Base-by-base conservation (phyloP, 2,113 vertebrate species). In the Pachyramphus minor region DNA sequence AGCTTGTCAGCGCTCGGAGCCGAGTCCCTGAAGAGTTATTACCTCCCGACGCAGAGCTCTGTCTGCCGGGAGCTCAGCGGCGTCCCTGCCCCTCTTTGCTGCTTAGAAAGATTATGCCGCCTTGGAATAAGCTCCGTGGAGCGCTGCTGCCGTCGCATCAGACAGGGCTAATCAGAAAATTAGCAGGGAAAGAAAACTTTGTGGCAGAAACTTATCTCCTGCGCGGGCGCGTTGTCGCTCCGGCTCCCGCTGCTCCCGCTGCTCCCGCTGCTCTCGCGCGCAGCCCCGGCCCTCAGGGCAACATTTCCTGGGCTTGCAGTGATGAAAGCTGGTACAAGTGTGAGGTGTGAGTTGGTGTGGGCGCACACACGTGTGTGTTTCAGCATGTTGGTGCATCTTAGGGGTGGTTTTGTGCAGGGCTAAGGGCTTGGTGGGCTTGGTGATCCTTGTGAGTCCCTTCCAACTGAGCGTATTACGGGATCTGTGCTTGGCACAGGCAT, bases 41-140 rank as follows among this genome's bases (percentile, higher is more conserved):
- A 41, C 74, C 86, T 89, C 77, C 41, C 23, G 3, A 19, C 5
- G 33, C 35, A 2, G 28, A 27, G 73, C 84, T 87, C 66, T 25
- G 88, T 22, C 84, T 89, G 91, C 93, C 30, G 89, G 89, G 79
- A 74, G 86, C 94, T 89, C 89, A 83, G 68, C 18, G 80, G 63
- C 69, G 5, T 73, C 81, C 86, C 91, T 83, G 91, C 95, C 95
- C 87, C 86, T 83, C 68, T 44, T n/a, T 4, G 87, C 96, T 93
- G 94, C 96, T 96, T 82, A 82, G 87, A 56, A 42, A 93, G 97
- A 95, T 97, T 97, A 97, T 12, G 45, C 72, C 5, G 89, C 87
- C 79, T 96, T 80, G 72, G 69, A 93, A 80, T 97, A 95, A 97
- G 94, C 96, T 84, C 68, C 23, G 74, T 5, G 84, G 55, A 93